These are phyloP conservation scores for Acrocephalus kingi DNA, from an alignment of 2,113 vertebrate species.

Conservation along the genomic window DNA sequence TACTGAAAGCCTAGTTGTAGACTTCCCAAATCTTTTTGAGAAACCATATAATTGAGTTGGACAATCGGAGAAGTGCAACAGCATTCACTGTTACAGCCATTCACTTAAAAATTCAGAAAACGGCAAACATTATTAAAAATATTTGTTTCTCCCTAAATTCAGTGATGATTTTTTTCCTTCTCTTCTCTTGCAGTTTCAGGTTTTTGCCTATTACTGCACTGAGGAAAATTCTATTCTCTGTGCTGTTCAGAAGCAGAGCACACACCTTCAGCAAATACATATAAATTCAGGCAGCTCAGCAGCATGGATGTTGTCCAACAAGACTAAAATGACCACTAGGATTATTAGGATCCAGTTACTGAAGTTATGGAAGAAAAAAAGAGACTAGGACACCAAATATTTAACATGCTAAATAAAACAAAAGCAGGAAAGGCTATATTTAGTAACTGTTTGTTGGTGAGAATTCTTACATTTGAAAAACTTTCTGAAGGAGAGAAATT, in stretches of 20 bases:
- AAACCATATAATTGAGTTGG: not conserved
- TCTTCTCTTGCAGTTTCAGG: not conserved
- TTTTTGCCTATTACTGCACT: not conserved
- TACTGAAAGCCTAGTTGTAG: not conserved
- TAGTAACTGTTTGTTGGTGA: not conserved
- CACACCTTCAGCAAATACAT: not conserved
- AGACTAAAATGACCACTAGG: not conserved
- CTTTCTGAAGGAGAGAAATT: not conserved
- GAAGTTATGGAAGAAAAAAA: not conserved
- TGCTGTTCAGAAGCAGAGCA: not conserved
- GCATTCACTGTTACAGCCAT: not conserved
- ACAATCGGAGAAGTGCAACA: not conserved
- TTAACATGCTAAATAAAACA: not conserved
- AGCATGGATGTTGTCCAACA: not conserved
- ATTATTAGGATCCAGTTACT: not conserved
- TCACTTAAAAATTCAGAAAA: not conserved
- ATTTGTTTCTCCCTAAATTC: not conserved
- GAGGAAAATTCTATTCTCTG: not conserved
- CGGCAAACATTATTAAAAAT: not conserved
- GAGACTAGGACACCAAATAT: not conserved
- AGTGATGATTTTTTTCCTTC: not conserved
- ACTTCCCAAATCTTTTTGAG: not conserved
- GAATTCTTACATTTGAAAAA: not conserved
- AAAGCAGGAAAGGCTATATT: not conserved
- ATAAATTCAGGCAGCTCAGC: not conserved